These are phyloP conservation scores for Heliconius melpomene DNA, from an alignment of 1,140 invertebrate genomes.

Conservation along the genomic window DNA sequence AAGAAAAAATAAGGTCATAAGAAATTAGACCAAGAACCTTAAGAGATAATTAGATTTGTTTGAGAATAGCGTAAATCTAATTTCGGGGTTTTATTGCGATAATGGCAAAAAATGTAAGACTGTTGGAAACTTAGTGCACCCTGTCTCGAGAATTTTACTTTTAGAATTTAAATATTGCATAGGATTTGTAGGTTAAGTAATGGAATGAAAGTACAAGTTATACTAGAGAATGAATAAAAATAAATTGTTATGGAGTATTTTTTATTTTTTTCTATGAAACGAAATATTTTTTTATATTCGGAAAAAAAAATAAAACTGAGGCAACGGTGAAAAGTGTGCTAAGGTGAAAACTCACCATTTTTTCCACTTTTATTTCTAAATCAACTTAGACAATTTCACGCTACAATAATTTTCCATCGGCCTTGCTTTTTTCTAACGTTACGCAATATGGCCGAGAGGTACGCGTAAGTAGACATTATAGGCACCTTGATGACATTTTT, in stretches of 20 bases:
- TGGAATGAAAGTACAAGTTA: not conserved
- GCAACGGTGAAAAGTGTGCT: not conserved
- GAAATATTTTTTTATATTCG: too few relatives aligned
- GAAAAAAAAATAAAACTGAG: too few relatives aligned
- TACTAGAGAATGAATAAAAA: not conserved
- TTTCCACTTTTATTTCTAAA: slow-evolving; percentile 49
- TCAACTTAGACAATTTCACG: slow-evolving; percentile 50
- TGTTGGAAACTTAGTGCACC: slow-evolving; percentile 27
- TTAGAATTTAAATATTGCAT: not conserved
- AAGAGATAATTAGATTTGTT: slow-evolving; percentile 53
- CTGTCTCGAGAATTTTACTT: slow-evolving; percentile 12
- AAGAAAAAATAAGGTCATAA: slow-evolving; percentile 55
- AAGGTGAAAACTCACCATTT: slow-evolving; percentile 24
- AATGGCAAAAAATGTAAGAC: slow-evolving; percentile 40
- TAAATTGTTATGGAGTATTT: too few relatives aligned
- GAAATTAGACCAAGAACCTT: slow-evolving; percentile 52
- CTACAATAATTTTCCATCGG: slow-evolving; percentile 49
- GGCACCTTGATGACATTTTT: not conserved
- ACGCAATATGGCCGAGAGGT: slow-evolving; percentile 26
- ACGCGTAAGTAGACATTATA: slow-evolving; percentile 32
- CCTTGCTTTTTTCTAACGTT: slow-evolving; percentile 47
- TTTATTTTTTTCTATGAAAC: too few relatives aligned
- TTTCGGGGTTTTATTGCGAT: slow-evolving; percentile 46
- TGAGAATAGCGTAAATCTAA: slow-evolving; percentile 58
- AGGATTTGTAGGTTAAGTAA: not conserved